Evolutionary conservation across 2,888 invertebrate species (phyloP).

Genomic region (Leptarthrus brevirostris): DNA sequence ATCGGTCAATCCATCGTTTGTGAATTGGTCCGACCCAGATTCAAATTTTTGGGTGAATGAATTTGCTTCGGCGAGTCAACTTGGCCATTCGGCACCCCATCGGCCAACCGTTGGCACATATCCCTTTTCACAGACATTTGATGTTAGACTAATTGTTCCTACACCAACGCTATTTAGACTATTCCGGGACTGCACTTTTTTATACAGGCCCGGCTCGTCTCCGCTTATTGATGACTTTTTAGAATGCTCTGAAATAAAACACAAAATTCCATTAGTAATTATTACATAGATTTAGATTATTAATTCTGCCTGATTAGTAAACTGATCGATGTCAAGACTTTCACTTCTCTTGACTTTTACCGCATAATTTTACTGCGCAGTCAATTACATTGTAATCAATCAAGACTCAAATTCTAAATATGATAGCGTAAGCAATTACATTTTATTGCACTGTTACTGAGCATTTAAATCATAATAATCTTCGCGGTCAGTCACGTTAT

Average conservation of each 20-base stretch:
- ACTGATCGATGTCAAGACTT: no score
- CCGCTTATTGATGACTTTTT: slow-evolving; percentile 74
- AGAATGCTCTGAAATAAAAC: slow-evolving; percentile 76
- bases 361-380: no score
- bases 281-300: no score
- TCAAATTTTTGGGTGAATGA: slow-evolving; percentile 61
- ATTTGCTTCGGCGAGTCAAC: slow-evolving; percentile 88
- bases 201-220: slow-evolving; percentile 74
- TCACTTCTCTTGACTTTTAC: no score
- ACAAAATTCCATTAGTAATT: no score
- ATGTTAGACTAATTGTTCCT: slow-evolving; percentile 62
- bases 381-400: no score
- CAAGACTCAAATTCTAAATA: no score
- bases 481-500: no score
- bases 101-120: slow-evolving; percentile 86
- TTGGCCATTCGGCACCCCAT: slow-evolving; percentile 96
- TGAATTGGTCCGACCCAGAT: slow-evolving; percentile 53
- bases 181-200: slow-evolving; percentile 70
- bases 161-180: slow-evolving; percentile 67
- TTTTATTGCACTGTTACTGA: no score
- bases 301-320: no score
- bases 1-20: slow-evolving; percentile 56
- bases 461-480: no score
- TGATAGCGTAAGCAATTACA: no score
- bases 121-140: slow-evolving; percentile 71